Evolutionary conservation across 2,888 invertebrate species (phyloP).

Genomic region (Sphaeridia pumilis): DNA sequence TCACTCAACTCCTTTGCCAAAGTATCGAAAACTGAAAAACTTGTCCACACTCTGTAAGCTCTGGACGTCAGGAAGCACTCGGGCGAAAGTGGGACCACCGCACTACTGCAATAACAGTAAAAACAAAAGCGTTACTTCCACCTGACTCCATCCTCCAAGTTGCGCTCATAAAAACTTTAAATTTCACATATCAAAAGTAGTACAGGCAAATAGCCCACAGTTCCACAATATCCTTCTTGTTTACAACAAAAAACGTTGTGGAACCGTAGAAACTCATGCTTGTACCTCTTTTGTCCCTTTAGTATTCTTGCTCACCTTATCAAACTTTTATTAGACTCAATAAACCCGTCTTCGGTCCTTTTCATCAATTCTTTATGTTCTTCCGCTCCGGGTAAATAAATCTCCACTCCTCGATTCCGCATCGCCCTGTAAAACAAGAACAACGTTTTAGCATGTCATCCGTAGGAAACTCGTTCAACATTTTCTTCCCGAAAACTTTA

Average conservation of each 20-base stretch:
- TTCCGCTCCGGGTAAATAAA: conserved; percentile 47
- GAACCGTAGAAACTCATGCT: not conserved
- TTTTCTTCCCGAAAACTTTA: no score
- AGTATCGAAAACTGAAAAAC: conserved; percentile 20
- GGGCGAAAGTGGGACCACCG: conserved; percentile 6
- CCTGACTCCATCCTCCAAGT: not conserved
- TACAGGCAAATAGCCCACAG: no score
- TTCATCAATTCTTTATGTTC: conserved; percentile 3
- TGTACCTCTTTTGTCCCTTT: not conserved
- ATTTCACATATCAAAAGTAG: no score
- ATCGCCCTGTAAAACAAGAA: conserved; percentile 57
- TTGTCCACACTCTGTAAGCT: conserved; percentile 28
- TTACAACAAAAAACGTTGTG: no score
- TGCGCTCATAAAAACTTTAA: not conserved
- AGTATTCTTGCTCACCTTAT: not conserved
- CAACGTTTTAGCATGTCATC: no score
- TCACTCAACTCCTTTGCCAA: not conserved
- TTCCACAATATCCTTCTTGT: no score
- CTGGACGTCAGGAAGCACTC: conserved; percentile 22
- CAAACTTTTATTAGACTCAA: not conserved
- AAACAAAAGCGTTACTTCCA: not conserved
- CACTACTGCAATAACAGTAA: not conserved
- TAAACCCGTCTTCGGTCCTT: not conserved
- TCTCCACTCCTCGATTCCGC: conserved; percentile 94
- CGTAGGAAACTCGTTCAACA: no score